Percentiles rank a stretch among this genome's conserved stretches.
These are phyloP conservation scores for Phenganax marumi DNA, from an alignment of 92 coral and sea anemone genomes.

Conservation along the genomic window DNA sequence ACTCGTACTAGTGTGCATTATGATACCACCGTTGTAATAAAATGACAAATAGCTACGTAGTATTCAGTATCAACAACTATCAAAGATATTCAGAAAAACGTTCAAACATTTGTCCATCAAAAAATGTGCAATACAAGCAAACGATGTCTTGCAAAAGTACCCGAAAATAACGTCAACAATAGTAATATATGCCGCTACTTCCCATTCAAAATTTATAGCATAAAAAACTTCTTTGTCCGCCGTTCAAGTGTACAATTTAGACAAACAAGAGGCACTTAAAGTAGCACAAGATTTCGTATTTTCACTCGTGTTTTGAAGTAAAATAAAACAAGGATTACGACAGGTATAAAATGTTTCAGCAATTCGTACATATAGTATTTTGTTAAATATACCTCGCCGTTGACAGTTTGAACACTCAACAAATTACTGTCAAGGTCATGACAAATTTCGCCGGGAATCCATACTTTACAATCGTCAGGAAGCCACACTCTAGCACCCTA, in stretches of 20 bases:
- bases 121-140: constrained; percentile 21
- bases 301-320: not conserved
- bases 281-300: not conserved
- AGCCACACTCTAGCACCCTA: constrained; percentile 98
- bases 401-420: constrained; percentile 71
- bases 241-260: not conserved
- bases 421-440: constrained; percentile 75
- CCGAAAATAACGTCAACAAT: not conserved
- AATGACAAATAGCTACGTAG: too few relatives aligned
- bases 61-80: not conserved
- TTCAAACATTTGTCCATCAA: not conserved
- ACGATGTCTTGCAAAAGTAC: not conserved
- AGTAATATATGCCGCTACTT: not conserved
- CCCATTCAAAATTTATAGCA: not conserved
- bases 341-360: not conserved
- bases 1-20: too few relatives aligned
- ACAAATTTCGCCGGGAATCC: constrained; percentile 90
- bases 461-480: constrained; percentile 79
- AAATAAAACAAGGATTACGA: not conserved
- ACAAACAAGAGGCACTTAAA: not conserved
- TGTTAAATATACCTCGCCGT: constrained; percentile 66
- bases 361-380: not conserved
- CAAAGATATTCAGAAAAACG: not conserved
- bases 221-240: not conserved
- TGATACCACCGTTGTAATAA: too few relatives aligned